These are phyloP conservation scores for Drosophila nr. fundita DNA, from an alignment of 2,888 invertebrate genomes.

Conservation along the genomic window DNA sequence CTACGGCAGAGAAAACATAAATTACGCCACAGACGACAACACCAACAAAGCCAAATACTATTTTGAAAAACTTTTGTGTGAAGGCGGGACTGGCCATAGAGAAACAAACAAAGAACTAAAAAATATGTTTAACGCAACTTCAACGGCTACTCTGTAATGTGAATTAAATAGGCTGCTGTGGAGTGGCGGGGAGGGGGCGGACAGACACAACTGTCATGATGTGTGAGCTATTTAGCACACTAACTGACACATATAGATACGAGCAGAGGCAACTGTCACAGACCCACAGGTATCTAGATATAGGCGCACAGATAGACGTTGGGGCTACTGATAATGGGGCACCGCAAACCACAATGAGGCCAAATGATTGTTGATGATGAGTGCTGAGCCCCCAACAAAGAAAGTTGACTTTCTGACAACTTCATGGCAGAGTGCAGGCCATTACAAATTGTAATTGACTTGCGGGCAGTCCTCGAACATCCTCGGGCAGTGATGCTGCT, in stretches of 20 bases:
- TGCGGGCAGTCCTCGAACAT: constrained; percentile 26
- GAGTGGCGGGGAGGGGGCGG: neutral
- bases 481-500: constrained; percentile 15
- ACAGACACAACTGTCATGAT: constrained; percentile 34
- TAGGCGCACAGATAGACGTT: constrained; percentile 20
- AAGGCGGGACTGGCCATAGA: neutral
- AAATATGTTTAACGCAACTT: constrained; percentile 66
- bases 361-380: constrained; percentile 45
- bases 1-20: constrained; percentile 68
- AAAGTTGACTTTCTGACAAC: constrained; percentile 46
- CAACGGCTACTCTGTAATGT: constrained; percentile 41
- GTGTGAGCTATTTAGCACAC: constrained; percentile 53
- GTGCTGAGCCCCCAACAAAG: neutral
- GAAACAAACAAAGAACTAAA: constrained; percentile 46
- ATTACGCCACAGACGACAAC: constrained; percentile 53
- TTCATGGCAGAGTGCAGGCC: constrained; percentile 38
- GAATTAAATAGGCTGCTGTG: constrained; percentile 14
- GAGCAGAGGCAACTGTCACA: constrained; percentile 14
- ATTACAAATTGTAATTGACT: constrained; percentile 64
- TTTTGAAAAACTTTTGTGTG: constrained; percentile 53
- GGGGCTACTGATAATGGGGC: constrained; percentile 20
- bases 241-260: constrained; percentile 71
- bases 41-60: constrained; percentile 15
- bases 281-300: constrained; percentile 9
- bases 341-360: constrained; percentile 28